A percentile compares a stretch with the other conserved stretches of the same genome.
Evolutionary conservation across 1,140 invertebrate species (phyloP).

Genomic region (Cydia fagiglandana): DNA sequence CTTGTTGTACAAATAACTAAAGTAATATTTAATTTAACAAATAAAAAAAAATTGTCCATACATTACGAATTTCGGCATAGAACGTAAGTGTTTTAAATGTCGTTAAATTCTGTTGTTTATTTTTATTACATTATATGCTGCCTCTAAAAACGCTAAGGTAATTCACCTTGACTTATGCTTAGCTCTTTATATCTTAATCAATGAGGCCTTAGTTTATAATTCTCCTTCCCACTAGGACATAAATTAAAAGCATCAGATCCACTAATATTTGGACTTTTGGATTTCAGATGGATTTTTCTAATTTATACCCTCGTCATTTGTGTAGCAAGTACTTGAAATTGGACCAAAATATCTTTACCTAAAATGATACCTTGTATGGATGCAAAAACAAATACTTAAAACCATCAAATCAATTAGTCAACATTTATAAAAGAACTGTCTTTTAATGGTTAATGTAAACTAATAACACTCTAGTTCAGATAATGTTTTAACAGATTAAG

Average conservation of each 20-base stretch:
- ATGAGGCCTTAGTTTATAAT: neutral
- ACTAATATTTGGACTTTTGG: neutral
- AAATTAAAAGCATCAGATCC: neutral
- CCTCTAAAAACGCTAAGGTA: neutral
- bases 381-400: too few species aligned
- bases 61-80: too few species aligned
- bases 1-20: too few species aligned
- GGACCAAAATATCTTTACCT: neutral
- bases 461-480: too few species aligned
- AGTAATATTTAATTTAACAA: neutral
- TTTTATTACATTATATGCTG: neutral
- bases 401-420: too few species aligned
- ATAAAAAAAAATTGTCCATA: too few species aligned
- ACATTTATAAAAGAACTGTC: too few species aligned
- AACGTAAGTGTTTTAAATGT: too few species aligned
- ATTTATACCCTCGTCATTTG: neutral
- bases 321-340: neutral
- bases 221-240: neutral
- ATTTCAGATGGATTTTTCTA: neutral
- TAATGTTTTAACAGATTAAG: too few species aligned
- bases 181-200: neutral
- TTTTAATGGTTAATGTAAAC: too few species aligned
- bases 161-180: neutral
- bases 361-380: too few species aligned
- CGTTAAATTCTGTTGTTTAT: too few species aligned